phyloP scores from a whole-genome alignment of 2,888 invertebrate species.

The Alloscopus bannaensis region DNA sequence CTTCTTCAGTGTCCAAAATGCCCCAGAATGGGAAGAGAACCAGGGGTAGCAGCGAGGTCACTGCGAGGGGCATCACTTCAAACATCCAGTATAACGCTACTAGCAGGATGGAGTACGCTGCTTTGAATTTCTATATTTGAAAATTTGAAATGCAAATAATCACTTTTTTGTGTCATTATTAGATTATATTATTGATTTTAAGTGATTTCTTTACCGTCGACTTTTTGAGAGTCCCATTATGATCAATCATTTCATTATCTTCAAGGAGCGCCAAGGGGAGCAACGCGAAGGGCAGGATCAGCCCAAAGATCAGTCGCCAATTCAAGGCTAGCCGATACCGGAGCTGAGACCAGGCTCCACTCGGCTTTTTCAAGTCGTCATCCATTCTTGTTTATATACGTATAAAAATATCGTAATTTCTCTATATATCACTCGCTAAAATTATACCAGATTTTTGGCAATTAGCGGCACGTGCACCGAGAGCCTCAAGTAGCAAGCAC shows the following conservation, averaged over 20 bases:
- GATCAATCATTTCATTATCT: conserved; percentile 40
- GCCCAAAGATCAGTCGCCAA: conserved; percentile 84
- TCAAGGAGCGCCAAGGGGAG: conserved; percentile 77
- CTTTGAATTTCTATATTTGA: conserved; percentile 81
- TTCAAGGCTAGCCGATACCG: conserved; percentile 78
- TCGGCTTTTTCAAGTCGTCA: conserved; percentile 2
- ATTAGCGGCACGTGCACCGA: no score
- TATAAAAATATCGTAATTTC: no score
- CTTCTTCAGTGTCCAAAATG: conserved; percentile 78
- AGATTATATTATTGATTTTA: no score
- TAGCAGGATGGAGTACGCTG: conserved; percentile 86
- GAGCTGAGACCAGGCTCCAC: not conserved
- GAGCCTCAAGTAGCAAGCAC: not conserved
- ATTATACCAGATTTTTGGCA: not conserved
- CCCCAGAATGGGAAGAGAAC: conserved; percentile 89
- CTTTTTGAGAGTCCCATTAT: conserved; percentile 2
- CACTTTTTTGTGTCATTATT: no score
- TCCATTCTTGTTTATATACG: not conserved
- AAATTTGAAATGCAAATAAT: no score
- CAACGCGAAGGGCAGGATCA: conserved; percentile 82
- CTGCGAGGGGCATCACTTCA: conserved; percentile 86
- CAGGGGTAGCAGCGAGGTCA: conserved; percentile 89
- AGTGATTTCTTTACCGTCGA: conserved; percentile 56
- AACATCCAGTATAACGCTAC: conserved; percentile 91
- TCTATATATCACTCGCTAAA: not conserved